phyloP scores from a whole-genome alignment of 2,888 invertebrate species.

The Hirtodrosophila alboralis region DNA sequence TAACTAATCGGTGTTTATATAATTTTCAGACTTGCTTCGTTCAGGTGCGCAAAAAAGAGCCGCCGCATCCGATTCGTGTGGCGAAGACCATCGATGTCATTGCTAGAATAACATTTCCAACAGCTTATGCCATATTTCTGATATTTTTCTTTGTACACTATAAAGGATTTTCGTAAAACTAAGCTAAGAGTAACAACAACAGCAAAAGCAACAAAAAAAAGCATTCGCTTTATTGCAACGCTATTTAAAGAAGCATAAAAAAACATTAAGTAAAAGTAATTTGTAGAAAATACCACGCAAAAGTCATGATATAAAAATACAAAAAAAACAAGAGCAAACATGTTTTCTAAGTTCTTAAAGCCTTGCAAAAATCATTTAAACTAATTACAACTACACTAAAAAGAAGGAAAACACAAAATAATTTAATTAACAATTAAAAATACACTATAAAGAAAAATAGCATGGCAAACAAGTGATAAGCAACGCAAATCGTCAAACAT shows the following conservation, averaged over 20 bases:
- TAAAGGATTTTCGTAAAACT: slow-evolving; percentile 88
- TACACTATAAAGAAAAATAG: slow-evolving; percentile 26
- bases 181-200: slow-evolving; percentile 48
- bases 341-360: slow-evolving; percentile 50
- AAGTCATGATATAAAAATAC: slow-evolving; percentile 16
- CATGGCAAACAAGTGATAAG: slow-evolving; percentile 60
- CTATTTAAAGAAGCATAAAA: slow-evolving; percentile 8
- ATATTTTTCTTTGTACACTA: slow-evolving; percentile 98
- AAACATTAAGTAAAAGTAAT: slow-evolving; percentile 23
- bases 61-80: slow-evolving; percentile 95
- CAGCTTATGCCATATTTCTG: slow-evolving; percentile 96
- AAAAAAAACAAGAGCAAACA: slow-evolving; percentile 19
- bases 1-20: background rate
- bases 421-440: slow-evolving; percentile 67
- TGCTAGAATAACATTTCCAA: slow-evolving; percentile 96
- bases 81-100: slow-evolving; percentile 98
- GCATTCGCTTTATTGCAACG: slow-evolving; percentile 55
- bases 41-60: slow-evolving; percentile 95
- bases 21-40: slow-evolving; percentile 91
- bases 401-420: slow-evolving; percentile 76
- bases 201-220: slow-evolving; percentile 53
- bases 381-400: slow-evolving; percentile 68
- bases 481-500: slow-evolving; percentile 34
- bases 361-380: slow-evolving; percentile 55
- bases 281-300: slow-evolving; percentile 21